phyloP scores from a whole-genome alignment of 2,888 invertebrate species.

The Zygaena filipendulae region DNA sequence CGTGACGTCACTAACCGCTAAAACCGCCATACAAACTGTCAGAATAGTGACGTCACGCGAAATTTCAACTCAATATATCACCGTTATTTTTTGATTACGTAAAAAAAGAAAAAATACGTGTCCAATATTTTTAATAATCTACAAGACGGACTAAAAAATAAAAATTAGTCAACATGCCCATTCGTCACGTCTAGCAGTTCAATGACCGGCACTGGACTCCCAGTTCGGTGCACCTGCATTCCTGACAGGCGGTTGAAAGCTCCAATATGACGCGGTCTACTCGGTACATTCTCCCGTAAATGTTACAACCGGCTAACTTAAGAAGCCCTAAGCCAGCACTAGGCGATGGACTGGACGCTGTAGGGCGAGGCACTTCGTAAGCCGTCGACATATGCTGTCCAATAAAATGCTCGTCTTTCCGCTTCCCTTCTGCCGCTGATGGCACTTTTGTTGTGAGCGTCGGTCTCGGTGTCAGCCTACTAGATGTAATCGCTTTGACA shows the following conservation, averaged over 20 bases:
- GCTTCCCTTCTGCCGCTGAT: conserved; percentile 14
- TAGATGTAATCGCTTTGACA: conserved; percentile 12
- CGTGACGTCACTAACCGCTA: too few relatives aligned
- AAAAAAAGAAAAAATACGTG: too few relatives aligned
- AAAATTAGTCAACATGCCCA: too few relatives aligned
- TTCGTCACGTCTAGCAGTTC: conserved; percentile 63
- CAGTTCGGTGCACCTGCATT: conserved; percentile 87
- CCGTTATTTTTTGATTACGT: too few relatives aligned
- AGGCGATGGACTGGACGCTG: conserved; percentile 22
- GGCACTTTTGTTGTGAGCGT: conserved; percentile 19
- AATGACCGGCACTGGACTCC: conserved; percentile 85
- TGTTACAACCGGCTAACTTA: conserved; percentile 89
- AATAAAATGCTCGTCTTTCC: not conserved
- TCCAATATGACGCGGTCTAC: conserved; percentile 86
- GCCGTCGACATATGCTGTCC: not conserved
- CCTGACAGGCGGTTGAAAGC: conserved; percentile 82
- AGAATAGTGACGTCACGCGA: too few relatives aligned
- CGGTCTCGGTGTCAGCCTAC: conserved; percentile 18
- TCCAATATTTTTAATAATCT: too few relatives aligned
- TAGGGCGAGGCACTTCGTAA: conserved; percentile 22
- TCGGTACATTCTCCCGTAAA: conserved; percentile 89
- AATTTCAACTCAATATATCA: too few relatives aligned
- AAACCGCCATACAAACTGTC: too few relatives aligned
- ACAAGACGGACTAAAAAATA: too few relatives aligned
- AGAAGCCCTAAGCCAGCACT: conserved; percentile 61